Evolutionary conservation across 2,113 vertebrate genomes (phyloP), one percentile per base, ranked within the genome.

Genomic region (Phodopus roborovskii): DNA sequence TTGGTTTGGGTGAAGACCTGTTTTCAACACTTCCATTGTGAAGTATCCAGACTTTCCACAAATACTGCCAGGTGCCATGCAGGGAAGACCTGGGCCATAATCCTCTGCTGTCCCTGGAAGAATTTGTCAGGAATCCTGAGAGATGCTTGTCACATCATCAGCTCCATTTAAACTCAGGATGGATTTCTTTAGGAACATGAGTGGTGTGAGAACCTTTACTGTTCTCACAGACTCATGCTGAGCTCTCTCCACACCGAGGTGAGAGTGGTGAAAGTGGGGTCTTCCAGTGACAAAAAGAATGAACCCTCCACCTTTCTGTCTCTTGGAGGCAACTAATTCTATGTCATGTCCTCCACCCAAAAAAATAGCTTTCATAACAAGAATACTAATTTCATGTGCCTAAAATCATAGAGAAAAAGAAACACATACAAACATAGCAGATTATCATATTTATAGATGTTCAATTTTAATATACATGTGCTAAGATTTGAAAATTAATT

Each of bases 41-140:
- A 74, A 78, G 83, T 92, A 90, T 26, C 33, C 30, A 92, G 62
- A 92, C 74, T 96, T 96, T 96, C 96, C 95, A 81, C 11, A 20
- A 7, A 79, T 7, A 5, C 33, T 92, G 78, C 92, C 92, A 95
- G 75, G 83, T 2, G 19, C 28, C 15, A 60, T 66, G 74, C 82
- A 92, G 56, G 56, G 26, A 78, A 83, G 74, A 64, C 9, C 12
- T 83, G 62, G 56, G 36, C 48, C 26, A 13, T 33, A 83, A 85
- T 71, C 26, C n/a, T 85, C 68, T 81, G 86, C 50, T 45, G 36
- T n/a, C 68, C 13, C 11, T 10, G 62, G 64, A 53, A 64, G 6
- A 68, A 42, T 28, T 10, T n/a, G 13, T 66, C 45, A 17, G 70
- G 81, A 74, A 5, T 83, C 62, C 30, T 20, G 19, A 71, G 56